A percentile compares a stretch with the other conserved stretches of the same genome.
Conservation (phyloP, 1,140 invertebrate genomes). For the Lepidurus apus region DNA sequence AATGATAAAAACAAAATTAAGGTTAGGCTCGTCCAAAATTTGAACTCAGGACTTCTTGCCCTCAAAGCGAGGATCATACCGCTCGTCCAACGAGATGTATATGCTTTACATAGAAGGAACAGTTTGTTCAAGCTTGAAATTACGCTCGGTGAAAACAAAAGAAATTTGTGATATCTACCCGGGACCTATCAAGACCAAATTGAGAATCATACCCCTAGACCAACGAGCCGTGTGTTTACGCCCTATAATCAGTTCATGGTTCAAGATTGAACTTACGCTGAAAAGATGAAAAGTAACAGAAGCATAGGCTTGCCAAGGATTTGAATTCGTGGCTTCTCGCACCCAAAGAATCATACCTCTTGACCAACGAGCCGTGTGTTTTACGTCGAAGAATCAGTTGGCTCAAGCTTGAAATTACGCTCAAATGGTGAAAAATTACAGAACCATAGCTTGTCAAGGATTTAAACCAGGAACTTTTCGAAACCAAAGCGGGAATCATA, state of each 20-base stretch:
- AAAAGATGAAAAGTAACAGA: neutral
- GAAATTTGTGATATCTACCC: neutral
- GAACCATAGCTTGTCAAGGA: neutral
- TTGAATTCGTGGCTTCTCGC: too few relatives aligned
- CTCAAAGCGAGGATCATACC: too few relatives aligned
- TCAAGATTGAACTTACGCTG: neutral
- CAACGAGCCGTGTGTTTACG: neutral
- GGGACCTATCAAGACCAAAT: neutral
- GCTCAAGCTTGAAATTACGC: neutral
- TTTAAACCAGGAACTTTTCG: neutral
- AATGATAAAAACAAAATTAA: too few relatives aligned
- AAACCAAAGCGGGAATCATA: neutral
- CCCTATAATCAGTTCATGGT: neutral
- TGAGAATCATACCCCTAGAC: neutral
- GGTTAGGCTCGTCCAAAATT: too few relatives aligned
- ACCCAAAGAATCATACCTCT: too few relatives aligned
- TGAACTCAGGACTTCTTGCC: too few relatives aligned
- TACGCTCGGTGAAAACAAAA: too few relatives aligned
- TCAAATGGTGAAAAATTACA: neutral
- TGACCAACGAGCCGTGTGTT: neutral
- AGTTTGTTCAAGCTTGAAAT: too few relatives aligned
- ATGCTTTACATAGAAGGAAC: too few relatives aligned
- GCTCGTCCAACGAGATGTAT: too few relatives aligned
- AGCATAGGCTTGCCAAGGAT: too few relatives aligned
- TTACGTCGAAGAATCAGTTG: neutral